phyloP scores from a whole-genome alignment of 92 coral and sea anemone species.

The Epizoanthus ramosus region DNA sequence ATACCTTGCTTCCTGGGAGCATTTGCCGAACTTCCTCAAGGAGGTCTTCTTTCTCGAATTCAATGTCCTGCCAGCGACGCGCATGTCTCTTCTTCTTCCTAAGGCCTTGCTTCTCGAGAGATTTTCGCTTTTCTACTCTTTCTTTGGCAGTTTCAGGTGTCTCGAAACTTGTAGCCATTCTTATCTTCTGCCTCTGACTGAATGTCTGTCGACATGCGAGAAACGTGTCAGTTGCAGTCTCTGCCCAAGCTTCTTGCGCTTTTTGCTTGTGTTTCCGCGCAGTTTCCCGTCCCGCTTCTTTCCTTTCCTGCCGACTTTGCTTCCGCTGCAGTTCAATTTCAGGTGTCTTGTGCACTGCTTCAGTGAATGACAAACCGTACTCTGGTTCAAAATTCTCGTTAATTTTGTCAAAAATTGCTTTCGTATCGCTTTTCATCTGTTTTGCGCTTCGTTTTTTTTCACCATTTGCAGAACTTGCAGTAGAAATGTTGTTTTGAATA shows the following conservation, averaged over 20 bases:
- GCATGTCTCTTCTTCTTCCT: slow-evolving; percentile 7
- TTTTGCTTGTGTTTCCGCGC: slow-evolving; percentile 12
- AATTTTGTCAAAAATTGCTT: slow-evolving; percentile 8
- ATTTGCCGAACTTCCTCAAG: neutral
- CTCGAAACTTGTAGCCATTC: neutral
- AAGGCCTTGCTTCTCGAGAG: neutral
- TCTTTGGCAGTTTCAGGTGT: neutral
- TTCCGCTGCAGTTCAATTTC: neutral
- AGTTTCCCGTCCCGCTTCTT: slow-evolving; percentile 12
- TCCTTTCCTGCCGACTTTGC: slow-evolving; percentile 9
- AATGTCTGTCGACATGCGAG: neutral
- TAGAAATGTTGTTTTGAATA: neutral
- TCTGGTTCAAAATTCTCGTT: slow-evolving; percentile 1
- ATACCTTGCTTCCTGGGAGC: slow-evolving; percentile 16
- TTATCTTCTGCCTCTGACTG: neutral
- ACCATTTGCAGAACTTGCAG: no score
- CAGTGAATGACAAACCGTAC: neutral
- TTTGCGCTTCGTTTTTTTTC: no score
- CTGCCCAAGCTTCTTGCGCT: slow-evolving; percentile 5
- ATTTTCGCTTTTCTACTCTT: neutral
- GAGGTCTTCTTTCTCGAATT: neutral
- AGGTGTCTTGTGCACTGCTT: slow-evolving; percentile 27
- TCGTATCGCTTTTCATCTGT: slow-evolving; percentile 4
- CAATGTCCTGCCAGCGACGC: slow-evolving; percentile 5
- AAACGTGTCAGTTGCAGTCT: neutral